A percentile compares a stretch with the other conserved stretches of the same genome.
Evolutionary conservation across 2,113 vertebrate genomes (phyloP).

Genomic region (Salminus brasiliensis): DNA sequence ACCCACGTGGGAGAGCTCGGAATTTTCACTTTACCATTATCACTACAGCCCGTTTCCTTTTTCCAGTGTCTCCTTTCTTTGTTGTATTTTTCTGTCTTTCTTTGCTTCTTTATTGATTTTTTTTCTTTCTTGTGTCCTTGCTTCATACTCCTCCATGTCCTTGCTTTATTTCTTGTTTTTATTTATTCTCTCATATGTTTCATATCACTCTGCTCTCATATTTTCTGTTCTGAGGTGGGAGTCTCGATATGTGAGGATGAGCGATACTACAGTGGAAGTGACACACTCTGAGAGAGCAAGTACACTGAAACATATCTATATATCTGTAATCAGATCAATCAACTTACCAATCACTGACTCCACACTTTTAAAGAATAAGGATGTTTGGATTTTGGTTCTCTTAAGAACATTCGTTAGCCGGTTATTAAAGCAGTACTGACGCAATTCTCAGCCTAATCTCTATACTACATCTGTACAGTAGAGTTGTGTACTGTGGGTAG

Average conservation of each 20-base stretch:
- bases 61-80: neutral
- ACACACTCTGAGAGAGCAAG: neutral
- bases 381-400: neutral
- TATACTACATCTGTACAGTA: neutral
- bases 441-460: neutral
- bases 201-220: neutral
- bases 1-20: neutral
- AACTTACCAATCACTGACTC: neutral
- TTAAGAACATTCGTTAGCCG: neutral
- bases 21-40: conserved; percentile 9
- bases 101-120: neutral
- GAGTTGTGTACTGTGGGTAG: neutral
- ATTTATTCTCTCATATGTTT: neutral
- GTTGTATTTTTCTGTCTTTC: neutral
- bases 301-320: neutral
- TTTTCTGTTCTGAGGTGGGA: conserved; percentile 1
- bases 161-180: neutral
- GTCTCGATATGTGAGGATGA: neutral
- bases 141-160: neutral
- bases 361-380: neutral
- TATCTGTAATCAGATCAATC: neutral
- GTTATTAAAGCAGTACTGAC: neutral
- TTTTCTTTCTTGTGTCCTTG: neutral
- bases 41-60: neutral
- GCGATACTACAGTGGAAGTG: neutral